Evolutionary conservation across 2,797 vertebrate species (phyloP), one percentile per base, ranked within the genome.

Genomic region (Acanthornis magna): DNA sequence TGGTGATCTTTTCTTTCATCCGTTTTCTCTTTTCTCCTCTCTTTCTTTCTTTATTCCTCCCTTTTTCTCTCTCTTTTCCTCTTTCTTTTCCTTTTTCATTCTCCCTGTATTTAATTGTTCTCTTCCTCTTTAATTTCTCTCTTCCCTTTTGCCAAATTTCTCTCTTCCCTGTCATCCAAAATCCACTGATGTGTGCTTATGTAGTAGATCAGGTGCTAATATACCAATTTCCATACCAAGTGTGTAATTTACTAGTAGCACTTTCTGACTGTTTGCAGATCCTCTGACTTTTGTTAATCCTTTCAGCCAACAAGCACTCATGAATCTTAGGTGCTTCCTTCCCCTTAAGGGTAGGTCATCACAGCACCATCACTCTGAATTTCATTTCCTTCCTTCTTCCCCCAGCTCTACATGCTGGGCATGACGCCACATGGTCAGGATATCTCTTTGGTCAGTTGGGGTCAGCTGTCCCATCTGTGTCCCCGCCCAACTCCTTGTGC

Each of bases 401-500:
- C 43, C 50, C n/a, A 57, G 12, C 29, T 57, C 26, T 27, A 2
- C 2, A 1, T 22, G 40, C 55, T 68, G 20, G n/a, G 23, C 15
- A 20, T 30, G 43, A 14, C 20, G 21, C 8, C 5, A 16, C n/a
- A 14, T 5, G 15, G 25, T 17, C 47, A 40, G 26, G 32, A 34
- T 23, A 42, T 32, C 40, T 34, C 22, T 66, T 21, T 22, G 30
- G 22, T 40, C 43, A 17, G 5, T 2, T 34, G 25, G 38, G 21
- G 32, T 27, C 21, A 23, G 34, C 6, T 42, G 45, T 48, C 32
- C 32, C 9, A 30, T 26, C 50, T 48, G 4, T 50, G 61, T 43
- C 45, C 30, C 10, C 26, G 47, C 30, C n/a, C 32, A 73, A 1
- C 4, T 19, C 20, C 0, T 0, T 34, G 58, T 23, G 21, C 21